phyloP scores from a whole-genome alignment of 2,113 vertebrate species.

The Lampris incognitus region DNA sequence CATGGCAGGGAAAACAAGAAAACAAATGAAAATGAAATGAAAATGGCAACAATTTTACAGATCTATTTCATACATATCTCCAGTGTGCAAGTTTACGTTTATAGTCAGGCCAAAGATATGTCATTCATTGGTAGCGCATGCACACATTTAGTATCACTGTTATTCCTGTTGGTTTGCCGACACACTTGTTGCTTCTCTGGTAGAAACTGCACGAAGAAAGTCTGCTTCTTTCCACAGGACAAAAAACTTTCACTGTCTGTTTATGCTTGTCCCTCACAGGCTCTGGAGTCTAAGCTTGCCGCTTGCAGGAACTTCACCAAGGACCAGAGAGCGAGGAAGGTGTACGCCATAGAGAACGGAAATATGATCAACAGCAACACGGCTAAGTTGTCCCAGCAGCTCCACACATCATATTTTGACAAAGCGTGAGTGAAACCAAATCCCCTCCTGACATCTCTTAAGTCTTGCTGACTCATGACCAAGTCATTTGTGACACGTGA shows the following conservation, averaged over 20 bases:
- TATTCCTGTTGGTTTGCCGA: neutral
- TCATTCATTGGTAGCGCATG: too few species aligned
- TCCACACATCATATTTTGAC: conserved; percentile 92
- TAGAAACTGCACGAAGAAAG: neutral
- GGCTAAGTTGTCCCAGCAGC: conserved; percentile 86
- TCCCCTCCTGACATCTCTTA: neutral
- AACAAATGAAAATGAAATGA: too few species aligned
- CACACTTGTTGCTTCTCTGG: neutral
- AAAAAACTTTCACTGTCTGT: neutral
- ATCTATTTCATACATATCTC: too few species aligned
- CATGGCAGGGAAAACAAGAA: too few species aligned
- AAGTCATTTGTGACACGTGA: neutral
- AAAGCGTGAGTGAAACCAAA: conserved; percentile 87
- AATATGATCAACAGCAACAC: conserved; percentile 84
- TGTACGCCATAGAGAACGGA: conserved; percentile 86
- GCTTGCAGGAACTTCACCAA: conserved; percentile 96
- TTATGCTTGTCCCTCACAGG: conserved; percentile 75
- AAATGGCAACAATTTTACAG: too few species aligned
- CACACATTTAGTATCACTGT: too few species aligned
- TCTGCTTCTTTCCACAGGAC: neutral
- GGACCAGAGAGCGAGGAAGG: conserved; percentile 94
- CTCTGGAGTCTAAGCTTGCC: conserved; percentile 95
- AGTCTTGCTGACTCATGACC: neutral
- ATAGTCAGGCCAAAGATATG: too few species aligned
- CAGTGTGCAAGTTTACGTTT: too few species aligned